Conservation (phyloP, 2,113 vertebrate genomes). For the Coryphaenoides rupestris region DNA sequence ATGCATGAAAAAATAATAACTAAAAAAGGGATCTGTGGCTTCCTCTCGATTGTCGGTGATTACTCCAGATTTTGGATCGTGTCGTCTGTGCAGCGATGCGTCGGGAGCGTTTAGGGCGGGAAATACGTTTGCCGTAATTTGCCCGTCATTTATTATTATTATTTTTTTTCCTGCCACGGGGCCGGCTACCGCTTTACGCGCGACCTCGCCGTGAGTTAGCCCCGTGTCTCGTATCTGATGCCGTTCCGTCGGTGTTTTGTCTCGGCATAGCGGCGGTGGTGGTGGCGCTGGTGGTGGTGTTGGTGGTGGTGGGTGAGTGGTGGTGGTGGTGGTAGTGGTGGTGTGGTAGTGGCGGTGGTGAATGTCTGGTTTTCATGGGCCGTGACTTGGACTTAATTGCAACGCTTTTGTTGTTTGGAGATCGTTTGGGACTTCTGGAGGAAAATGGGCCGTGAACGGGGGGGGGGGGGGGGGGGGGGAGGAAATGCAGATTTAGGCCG, state of each 20-base stretch:
- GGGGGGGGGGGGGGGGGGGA: slow-evolving; percentile 23
- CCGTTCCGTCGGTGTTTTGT: slow-evolving; percentile 21
- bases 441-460: slow-evolving; percentile 33
- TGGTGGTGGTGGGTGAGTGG: too few species aligned
- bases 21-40: too few species aligned
- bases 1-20: too few species aligned
- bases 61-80: too few species aligned
- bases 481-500: slow-evolving; percentile 27
- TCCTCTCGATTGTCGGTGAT: too few species aligned
- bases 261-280: too few species aligned
- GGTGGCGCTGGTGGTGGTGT: too few species aligned
- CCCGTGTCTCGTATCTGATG: slow-evolving; percentile 40
- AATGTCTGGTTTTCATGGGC: slow-evolving; percentile 37
- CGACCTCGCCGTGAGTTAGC: too few species aligned
- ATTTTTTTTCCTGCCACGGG: slow-evolving; percentile 28
- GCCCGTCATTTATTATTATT: slow-evolving; percentile 36
- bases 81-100: slow-evolving; percentile 36
- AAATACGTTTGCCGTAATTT: slow-evolving; percentile 48
- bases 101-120: slow-evolving; percentile 35
- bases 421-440: slow-evolving; percentile 18
- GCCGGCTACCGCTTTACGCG: slow-evolving; percentile 15
- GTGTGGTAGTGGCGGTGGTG: too few species aligned
- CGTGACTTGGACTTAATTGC: slow-evolving; percentile 41
- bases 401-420: slow-evolving; percentile 33
- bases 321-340: too few species aligned